Evolutionary conservation across 2,888 invertebrate genomes (phyloP).

Genomic region (Sminthurinus aureus): DNA sequence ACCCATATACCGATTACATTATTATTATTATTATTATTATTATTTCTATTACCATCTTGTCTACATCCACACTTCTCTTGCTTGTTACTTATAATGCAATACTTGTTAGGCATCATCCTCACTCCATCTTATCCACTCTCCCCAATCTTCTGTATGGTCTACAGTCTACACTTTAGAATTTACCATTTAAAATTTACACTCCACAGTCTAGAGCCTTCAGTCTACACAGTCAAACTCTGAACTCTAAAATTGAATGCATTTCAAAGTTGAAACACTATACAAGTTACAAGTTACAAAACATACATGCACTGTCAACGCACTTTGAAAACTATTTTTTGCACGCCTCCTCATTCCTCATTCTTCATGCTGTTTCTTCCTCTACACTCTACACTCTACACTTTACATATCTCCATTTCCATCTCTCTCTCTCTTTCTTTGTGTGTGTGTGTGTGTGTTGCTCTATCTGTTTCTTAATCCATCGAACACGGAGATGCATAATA

Average conservation of each 20-base stretch:
- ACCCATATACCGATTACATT: conserved; percentile 16
- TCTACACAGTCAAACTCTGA: no score
- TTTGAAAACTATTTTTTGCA: conserved; percentile 34
- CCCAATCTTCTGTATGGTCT: background rate
- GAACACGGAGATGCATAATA: no score
- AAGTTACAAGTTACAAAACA: no score
- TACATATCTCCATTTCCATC: conserved; percentile 4
- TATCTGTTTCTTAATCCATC: no score
- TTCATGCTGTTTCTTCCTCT: no score
- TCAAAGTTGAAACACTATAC: no score
- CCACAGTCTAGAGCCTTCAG: no score
- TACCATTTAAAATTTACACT: no score
- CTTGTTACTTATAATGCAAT: background rate
- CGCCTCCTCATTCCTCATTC: background rate
- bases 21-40: background rate
- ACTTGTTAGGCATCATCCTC: background rate
- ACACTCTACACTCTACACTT: background rate
- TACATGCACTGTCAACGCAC: conserved; percentile 35
- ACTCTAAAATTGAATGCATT: no score
- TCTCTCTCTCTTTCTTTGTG: background rate
- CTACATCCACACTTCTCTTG: background rate
- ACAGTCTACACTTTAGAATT: no score
- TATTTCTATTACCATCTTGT: conserved; percentile 9
- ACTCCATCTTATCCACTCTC: background rate
- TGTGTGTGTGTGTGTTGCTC: no score